These are phyloP conservation scores for Felis chaus DNA, from an alignment of 2,113 vertebrate genomes.

Conservation along the genomic window DNA sequence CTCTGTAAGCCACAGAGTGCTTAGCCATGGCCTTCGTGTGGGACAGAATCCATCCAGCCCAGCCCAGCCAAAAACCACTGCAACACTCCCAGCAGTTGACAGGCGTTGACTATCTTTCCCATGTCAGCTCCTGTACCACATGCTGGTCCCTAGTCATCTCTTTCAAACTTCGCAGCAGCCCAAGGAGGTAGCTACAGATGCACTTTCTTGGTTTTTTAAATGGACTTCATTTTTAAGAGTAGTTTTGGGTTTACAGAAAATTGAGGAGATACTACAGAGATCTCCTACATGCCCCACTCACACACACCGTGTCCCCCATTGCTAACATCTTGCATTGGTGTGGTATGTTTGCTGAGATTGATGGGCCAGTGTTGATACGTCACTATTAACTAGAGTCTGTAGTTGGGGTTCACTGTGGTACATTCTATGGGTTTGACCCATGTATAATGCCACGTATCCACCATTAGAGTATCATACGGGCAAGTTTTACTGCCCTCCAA, in stretches of 20 bases:
- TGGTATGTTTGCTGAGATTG: neutral
- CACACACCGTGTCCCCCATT: too few relatives aligned
- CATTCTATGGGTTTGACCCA: neutral
- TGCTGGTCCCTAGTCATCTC: neutral
- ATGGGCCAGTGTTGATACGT: too few relatives aligned
- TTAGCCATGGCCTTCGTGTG: too few relatives aligned
- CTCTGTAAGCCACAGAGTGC: neutral
- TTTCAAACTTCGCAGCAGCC: neutral
- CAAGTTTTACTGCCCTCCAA: neutral
- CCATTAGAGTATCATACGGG: rapidly evolving
- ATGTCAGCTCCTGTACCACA: neutral
- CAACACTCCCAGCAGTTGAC: neutral
- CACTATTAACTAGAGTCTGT: neutral
- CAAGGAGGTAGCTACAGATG: neutral
- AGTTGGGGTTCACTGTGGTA: neutral
- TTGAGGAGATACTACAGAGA: neutral
- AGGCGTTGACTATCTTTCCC: rapidly evolving
- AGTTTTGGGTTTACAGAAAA: neutral
- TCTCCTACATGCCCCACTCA: neutral
- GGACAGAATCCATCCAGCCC: neutral
- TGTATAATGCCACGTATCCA: neutral
- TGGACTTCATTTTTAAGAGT: neutral
- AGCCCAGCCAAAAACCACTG: neutral
- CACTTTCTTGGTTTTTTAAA: neutral
- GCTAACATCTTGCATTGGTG: too few relatives aligned